phyloP scores from a whole-genome alignment of 2,888 invertebrate genomes.

The Leucozona laternaria region DNA sequence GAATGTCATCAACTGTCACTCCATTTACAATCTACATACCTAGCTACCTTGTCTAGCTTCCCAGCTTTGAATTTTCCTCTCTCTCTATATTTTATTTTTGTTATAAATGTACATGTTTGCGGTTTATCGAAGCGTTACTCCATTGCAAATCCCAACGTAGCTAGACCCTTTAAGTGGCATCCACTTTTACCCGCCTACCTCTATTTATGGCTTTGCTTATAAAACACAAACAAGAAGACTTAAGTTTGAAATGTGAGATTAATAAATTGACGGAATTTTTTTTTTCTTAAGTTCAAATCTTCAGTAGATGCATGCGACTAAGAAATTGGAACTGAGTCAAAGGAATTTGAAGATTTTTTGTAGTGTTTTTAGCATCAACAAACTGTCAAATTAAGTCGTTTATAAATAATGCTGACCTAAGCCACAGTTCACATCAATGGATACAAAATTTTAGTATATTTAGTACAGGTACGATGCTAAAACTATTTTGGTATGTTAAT shows the following conservation, averaged over 20 bases:
- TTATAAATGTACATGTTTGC: constrained; percentile 1
- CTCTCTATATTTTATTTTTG: not conserved
- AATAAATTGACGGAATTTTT: not conserved
- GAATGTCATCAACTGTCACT: constrained; percentile 71
- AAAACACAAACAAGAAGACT: constrained; percentile 9
- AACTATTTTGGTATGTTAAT: no score
- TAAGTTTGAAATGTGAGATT: not conserved
- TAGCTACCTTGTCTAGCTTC: constrained; percentile 45
- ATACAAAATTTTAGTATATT: no score
- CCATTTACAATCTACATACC: not conserved
- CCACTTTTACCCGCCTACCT: not conserved
- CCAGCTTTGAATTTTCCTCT: constrained; percentile 28
- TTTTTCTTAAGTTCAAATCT: not conserved
- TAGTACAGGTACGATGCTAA: no score
- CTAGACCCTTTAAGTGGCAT: not conserved
- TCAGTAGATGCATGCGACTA: not conserved
- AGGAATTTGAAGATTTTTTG: constrained; percentile 11
- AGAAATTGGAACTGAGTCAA: not conserved
- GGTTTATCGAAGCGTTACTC: constrained; percentile 68
- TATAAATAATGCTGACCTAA: not conserved
- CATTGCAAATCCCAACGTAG: constrained; percentile 2
- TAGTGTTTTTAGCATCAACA: not conserved
- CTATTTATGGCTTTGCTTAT: not conserved
- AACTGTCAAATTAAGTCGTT: not conserved
- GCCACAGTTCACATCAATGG: not conserved